Evolutionary conservation across 2,113 vertebrate genomes (phyloP).

Genomic region (Electrona antarctica): DNA sequence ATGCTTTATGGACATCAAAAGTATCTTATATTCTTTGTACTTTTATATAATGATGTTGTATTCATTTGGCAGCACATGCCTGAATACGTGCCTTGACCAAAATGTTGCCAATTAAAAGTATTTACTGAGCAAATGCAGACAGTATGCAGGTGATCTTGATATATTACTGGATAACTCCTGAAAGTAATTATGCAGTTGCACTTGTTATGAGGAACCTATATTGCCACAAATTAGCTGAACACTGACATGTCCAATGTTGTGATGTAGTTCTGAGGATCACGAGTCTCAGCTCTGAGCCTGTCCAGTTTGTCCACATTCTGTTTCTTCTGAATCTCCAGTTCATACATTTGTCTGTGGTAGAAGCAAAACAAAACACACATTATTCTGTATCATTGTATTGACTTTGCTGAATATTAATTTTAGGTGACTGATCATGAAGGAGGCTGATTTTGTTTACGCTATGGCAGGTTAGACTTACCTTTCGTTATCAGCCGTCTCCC

Average conservation of each 20-base stretch:
- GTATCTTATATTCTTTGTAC: no score
- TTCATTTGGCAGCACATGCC: no score
- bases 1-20: not conserved
- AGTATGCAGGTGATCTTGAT: not conserved
- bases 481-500: constrained; percentile 51
- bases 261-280: constrained; percentile 55
- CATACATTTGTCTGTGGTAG: constrained; percentile 60
- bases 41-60: no score
- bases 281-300: constrained; percentile 58
- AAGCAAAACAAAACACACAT: not conserved
- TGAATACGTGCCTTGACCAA: no score
- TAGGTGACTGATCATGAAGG: not conserved
- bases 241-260: constrained; percentile 59
- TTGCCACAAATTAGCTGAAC: constrained; percentile 5
- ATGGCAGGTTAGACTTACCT: constrained; percentile 48
- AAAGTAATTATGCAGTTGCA: not conserved
- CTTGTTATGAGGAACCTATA: not conserved
- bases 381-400: not conserved
- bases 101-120: no score
- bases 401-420: not conserved
- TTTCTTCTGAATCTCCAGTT: constrained; percentile 64
- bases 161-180: not conserved
- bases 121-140: no score
- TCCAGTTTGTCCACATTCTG: constrained; percentile 53
- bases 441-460: not conserved